These are phyloP conservation scores for Polypterus bichir DNA, from an alignment of 2,113 vertebrate species.

Conservation along the genomic window DNA sequence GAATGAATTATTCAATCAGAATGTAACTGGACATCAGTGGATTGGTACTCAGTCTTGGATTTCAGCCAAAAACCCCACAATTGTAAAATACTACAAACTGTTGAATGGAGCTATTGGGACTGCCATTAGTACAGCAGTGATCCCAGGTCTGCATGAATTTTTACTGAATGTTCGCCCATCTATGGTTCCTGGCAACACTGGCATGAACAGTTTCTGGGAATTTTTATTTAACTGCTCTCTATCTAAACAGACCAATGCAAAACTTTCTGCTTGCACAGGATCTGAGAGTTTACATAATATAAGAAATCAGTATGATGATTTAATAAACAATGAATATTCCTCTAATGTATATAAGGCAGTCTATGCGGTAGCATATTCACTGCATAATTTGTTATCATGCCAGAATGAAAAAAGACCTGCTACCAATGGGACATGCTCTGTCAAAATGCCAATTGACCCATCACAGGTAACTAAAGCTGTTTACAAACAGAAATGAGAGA, in stretches of 20 bases:
- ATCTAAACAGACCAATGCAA: neutral
- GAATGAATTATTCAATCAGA: constrained; percentile 10
- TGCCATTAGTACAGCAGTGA: constrained; percentile 11
- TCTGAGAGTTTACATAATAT: neutral
- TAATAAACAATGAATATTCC: neutral
- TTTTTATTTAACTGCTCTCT: neutral
- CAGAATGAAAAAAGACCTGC: no score
- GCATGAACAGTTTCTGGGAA: constrained; percentile 16
- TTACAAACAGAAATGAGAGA: no score
- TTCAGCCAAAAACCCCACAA: constrained; percentile 6
- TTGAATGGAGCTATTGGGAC: constrained; percentile 17
- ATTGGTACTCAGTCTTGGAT: constrained; percentile 20
- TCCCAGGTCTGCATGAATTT: constrained; percentile 13
- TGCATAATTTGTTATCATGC: no score
- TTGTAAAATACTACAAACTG: neutral
- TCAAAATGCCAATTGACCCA: no score
- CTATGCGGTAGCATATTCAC: no score
- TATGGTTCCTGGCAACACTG: constrained; percentile 6
- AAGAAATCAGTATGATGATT: constrained; percentile 1
- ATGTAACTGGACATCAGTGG: constrained; percentile 17
- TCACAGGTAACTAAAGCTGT: no score
- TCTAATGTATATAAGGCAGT: constrained; percentile 1
- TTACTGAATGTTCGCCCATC: constrained; percentile 13
- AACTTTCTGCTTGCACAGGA: neutral
- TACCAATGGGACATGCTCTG: no score